Percentiles rank a stretch among this genome's conserved stretches.
Evolutionary conservation across 1,140 invertebrate species (phyloP).

Genomic region (Tetraneura akinire): DNA sequence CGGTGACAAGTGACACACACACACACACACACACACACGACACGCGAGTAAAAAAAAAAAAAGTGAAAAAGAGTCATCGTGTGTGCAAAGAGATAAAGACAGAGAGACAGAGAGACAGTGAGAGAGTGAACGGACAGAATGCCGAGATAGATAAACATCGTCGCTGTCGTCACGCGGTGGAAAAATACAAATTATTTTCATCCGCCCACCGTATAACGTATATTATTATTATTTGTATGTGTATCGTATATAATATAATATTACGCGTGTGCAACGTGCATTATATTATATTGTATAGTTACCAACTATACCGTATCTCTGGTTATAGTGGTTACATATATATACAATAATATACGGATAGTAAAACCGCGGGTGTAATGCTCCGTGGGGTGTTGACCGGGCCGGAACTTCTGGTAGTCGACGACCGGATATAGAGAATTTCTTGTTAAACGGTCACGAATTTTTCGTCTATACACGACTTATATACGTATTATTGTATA

Average conservation of each 20-base stretch:
- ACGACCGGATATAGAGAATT: conserved; percentile 10
- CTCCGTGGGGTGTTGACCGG: conserved; percentile 20
- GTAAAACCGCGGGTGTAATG: neutral
- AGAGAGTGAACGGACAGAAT: neutral
- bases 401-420: neutral
- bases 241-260: too few species aligned
- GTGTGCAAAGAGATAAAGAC: neutral
- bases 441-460: conserved; percentile 21
- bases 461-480: neutral
- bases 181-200: conserved; percentile 49
- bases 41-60: conserved; percentile 10
- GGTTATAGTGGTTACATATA: too few species aligned
- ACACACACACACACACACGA: neutral
- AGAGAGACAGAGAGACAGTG: neutral
- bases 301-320: neutral
- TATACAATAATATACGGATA: neutral
- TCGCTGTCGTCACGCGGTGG: conserved; percentile 39
- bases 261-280: neutral
- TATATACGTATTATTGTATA: too few species aligned
- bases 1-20: conserved; percentile 41
- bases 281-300: neutral
- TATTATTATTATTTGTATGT: too few species aligned
- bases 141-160: conserved; percentile 35
- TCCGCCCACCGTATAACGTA: conserved; percentile 35
- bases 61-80: neutral